Percentiles rank a stretch among this genome's conserved stretches.
These are phyloP conservation scores for Bhutanitis thaidina DNA, from an alignment of 2,888 invertebrate genomes.

Conservation along the genomic window DNA sequence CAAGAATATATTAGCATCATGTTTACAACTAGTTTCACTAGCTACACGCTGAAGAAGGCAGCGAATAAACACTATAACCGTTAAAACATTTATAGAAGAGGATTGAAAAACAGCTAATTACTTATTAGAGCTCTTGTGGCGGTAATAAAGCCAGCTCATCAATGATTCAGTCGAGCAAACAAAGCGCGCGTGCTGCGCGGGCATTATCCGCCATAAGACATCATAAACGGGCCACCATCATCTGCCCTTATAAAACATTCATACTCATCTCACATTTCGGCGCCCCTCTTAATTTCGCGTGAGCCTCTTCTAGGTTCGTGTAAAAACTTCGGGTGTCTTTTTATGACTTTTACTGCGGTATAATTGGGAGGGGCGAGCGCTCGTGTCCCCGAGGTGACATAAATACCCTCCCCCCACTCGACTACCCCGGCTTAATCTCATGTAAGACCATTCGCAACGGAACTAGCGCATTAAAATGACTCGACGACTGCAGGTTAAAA, in stretches of 20 bases:
- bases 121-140: constrained; percentile 62
- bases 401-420: constrained; percentile 70
- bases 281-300: constrained; percentile 80
- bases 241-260: constrained; percentile 80
- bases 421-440: constrained; percentile 72
- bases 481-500: constrained; percentile 47
- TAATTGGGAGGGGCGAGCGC: constrained; percentile 78
- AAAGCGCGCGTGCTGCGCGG: constrained; percentile 68
- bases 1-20: not conserved
- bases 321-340: constrained; percentile 81
- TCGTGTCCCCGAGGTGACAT: constrained; percentile 78
- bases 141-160: constrained; percentile 69
- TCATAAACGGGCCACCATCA: constrained; percentile 79
- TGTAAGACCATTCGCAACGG: constrained; percentile 69
- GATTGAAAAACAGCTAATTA: constrained; percentile 50
- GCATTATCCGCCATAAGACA: constrained; percentile 77
- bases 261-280: constrained; percentile 80
- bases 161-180: constrained; percentile 71
- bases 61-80: constrained; percentile 1
- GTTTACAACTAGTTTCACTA: not conserved
- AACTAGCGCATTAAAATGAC: constrained; percentile 56
- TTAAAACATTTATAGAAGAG: constrained; percentile 9
- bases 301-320: constrained; percentile 76
- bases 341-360: constrained; percentile 81
- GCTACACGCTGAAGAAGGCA: not conserved